A percentile compares a stretch with the other conserved stretches of the same genome.
Evolutionary conservation across 2,888 invertebrate species (phyloP).

Genomic region (Chalcosyrphus nemorum): DNA sequence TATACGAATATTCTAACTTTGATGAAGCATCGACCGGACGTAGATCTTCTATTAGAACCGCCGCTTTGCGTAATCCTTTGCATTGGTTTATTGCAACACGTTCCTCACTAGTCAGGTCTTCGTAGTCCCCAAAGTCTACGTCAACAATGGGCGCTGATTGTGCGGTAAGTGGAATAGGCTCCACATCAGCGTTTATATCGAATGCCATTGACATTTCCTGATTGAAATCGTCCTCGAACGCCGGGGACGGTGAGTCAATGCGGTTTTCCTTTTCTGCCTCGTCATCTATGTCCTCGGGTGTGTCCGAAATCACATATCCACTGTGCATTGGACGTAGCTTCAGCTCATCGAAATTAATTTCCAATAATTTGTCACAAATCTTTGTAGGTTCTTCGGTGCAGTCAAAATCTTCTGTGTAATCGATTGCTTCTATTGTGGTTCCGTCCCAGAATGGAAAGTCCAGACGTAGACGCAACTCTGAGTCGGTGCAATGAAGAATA

Average conservation of each 20-base stretch:
- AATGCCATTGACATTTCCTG: slow-evolving; percentile 85
- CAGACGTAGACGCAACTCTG: slow-evolving; percentile 79
- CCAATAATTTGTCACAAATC: slow-evolving; percentile 75
- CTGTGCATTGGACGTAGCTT: slow-evolving; percentile 78
- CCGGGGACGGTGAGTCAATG: slow-evolving; percentile 79
- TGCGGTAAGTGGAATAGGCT: slow-evolving; percentile 83
- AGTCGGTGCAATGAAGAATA: slow-evolving; percentile 83
- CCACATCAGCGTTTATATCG: slow-evolving; percentile 86
- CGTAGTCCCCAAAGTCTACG: slow-evolving; percentile 82
- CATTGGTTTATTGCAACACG: slow-evolving; percentile 79
- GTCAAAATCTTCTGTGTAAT: slow-evolving; percentile 74
- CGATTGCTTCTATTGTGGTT: slow-evolving; percentile 64
- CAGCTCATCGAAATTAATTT: slow-evolving; percentile 74
- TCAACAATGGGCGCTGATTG: slow-evolving; percentile 76
- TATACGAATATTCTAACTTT: slow-evolving; percentile 88
- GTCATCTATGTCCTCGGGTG: slow-evolving; percentile 77
- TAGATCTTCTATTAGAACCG: slow-evolving; percentile 84
- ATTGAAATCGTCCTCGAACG: slow-evolving; percentile 79
- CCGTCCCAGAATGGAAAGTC: slow-evolving; percentile 79
- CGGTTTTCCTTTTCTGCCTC: slow-evolving; percentile 70
- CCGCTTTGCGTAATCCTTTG: slow-evolving; percentile 79
- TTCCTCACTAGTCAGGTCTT: slow-evolving; percentile 81
- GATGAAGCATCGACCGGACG: slow-evolving; percentile 83
- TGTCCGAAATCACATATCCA: slow-evolving; percentile 80
- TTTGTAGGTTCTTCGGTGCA: slow-evolving; percentile 61